Percentiles rank a stretch among this genome's conserved stretches.
These are phyloP conservation scores for Acronicta psi DNA, from an alignment of 2,888 invertebrate species.

Conservation along the genomic window DNA sequence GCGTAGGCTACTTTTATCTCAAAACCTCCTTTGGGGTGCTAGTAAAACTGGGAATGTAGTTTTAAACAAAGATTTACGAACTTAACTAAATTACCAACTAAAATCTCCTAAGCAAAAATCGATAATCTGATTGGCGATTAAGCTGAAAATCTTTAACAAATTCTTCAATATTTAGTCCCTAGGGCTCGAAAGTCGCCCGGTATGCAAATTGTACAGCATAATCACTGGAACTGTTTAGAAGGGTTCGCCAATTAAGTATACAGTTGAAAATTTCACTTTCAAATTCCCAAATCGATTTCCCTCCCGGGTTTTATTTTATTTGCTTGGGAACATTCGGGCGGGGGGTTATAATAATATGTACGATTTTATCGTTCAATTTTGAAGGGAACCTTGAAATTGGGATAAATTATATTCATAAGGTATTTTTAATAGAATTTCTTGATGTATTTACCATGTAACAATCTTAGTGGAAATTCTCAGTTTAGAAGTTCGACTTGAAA, in stretches of 20 bases:
- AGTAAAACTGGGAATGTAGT: too few relatives aligned
- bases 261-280: slow-evolving; percentile 78
- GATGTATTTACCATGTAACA: too few relatives aligned
- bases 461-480: too few relatives aligned
- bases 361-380: slow-evolving; percentile 26
- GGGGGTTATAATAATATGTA: slow-evolving; percentile 1
- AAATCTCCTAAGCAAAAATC: slow-evolving; percentile 34
- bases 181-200: slow-evolving; percentile 53
- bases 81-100: slow-evolving; percentile 9
- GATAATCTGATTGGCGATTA: slow-evolving; percentile 41
- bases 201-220: slow-evolving; percentile 78
- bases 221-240: slow-evolving; percentile 78
- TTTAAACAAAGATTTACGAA: background rate
- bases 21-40: too few relatives aligned
- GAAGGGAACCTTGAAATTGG: background rate
- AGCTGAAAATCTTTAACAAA: slow-evolving; percentile 33
- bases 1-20: too few relatives aligned
- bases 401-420: too few relatives aligned
- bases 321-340: slow-evolving; percentile 29
- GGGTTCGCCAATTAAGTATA: slow-evolving; percentile 79
- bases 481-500: too few relatives aligned
- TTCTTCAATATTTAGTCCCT: slow-evolving; percentile 42
- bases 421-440: too few relatives aligned
- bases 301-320: slow-evolving; percentile 53
- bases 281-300: slow-evolving; percentile 68